Conservation (phyloP, 92 coral and sea anemone species). For the Hydrozoanthus gracilis region DNA sequence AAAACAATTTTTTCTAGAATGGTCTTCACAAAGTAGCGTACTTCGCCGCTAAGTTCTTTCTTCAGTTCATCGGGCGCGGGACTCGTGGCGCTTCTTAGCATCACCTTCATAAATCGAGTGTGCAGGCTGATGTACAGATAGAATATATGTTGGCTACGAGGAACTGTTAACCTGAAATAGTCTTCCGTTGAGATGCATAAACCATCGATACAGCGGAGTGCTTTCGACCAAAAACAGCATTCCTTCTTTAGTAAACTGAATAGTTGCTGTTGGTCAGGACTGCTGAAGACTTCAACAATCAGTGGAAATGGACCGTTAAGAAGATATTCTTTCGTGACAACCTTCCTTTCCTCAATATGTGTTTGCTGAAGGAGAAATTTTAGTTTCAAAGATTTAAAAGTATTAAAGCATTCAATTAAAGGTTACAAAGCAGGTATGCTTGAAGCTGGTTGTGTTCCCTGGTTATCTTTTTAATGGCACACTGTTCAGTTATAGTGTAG, state of each 20-base stretch:
- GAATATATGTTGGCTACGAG: not conserved
- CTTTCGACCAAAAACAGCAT: not conserved
- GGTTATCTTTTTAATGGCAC: too few relatives aligned
- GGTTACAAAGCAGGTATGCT: too few relatives aligned
- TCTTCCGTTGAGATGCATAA: not conserved
- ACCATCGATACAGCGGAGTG: not conserved
- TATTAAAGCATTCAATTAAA: too few relatives aligned
- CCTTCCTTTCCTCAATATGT: too few relatives aligned
- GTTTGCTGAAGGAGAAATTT: too few relatives aligned
- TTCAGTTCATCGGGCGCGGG: not conserved
- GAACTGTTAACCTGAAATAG: not conserved
- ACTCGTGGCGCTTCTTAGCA: not conserved
- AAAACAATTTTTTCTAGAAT: not conserved
- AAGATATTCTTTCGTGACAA: not conserved
- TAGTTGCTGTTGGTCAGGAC: not conserved
- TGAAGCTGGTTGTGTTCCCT: too few relatives aligned
- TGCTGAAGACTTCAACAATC: not conserved
- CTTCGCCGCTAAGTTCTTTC: not conserved
- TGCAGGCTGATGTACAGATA: not conserved
- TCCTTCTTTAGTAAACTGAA: not conserved
- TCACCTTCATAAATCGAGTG: not conserved
- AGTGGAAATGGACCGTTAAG: not conserved
- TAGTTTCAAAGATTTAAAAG: too few relatives aligned
- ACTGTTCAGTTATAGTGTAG: too few relatives aligned
- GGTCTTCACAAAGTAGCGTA: not conserved